phyloP scores from a whole-genome alignment of 2,113 vertebrate genomes.

The Phalacrocorax pelagicus region DNA sequence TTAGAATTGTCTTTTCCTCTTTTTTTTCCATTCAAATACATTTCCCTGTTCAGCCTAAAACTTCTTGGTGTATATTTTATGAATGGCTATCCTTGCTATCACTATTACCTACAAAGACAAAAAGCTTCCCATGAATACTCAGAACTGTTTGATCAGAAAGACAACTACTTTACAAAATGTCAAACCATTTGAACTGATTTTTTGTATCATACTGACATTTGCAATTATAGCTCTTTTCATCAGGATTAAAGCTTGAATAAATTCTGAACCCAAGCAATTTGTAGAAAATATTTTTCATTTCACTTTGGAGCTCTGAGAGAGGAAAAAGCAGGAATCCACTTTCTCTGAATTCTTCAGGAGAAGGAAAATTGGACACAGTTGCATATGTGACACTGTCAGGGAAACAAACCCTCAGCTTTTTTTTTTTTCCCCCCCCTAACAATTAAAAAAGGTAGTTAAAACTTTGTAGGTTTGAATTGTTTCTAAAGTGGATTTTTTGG shows the following conservation, averaged over 20 bases:
- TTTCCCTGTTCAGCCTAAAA: neutral
- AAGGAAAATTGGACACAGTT: neutral
- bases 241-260: slow-evolving; percentile 2
- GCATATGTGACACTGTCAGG: neutral
- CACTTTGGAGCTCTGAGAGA: neutral
- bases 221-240: neutral
- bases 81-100: neutral
- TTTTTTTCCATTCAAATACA: neutral
- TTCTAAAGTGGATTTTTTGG: neutral
- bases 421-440: neutral
- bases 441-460: neutral
- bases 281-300: neutral
- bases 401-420: neutral
- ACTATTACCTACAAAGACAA: neutral
- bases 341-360: neutral
- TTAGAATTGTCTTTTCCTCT: neutral
- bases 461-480: neutral
- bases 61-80: neutral
- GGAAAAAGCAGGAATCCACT: neutral
- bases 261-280: neutral
- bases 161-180: neutral
- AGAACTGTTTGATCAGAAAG: neutral
- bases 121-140: neutral
- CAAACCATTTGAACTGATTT: neutral
- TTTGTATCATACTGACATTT: neutral